A percentile compares a stretch with the other conserved stretches of the same genome.
These are phyloP conservation scores for Thamnaconus septentrionalis DNA, from an alignment of 2,113 vertebrate species.

Conservation along the genomic window DNA sequence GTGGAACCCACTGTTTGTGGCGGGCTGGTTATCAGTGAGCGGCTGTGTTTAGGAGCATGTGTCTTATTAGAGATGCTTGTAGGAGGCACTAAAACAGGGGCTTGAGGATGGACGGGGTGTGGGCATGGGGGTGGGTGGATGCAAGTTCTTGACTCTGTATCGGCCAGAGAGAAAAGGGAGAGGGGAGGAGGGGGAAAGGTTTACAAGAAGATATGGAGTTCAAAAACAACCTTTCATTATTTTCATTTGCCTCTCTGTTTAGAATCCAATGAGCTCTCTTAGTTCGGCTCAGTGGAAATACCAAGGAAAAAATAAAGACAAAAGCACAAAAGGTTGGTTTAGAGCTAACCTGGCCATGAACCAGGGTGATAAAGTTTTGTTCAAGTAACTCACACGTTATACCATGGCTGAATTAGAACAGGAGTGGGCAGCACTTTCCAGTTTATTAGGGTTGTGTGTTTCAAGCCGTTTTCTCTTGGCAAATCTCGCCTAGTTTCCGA, in stretches of 20 bases:
- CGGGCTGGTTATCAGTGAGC: constrained; percentile 39
- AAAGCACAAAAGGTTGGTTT: background rate
- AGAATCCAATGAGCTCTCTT: background rate
- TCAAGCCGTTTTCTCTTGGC: no score
- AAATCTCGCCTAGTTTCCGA: no score
- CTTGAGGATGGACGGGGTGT: constrained; percentile 9
- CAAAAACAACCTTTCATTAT: background rate
- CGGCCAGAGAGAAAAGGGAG: constrained; percentile 15
- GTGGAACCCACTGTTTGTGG: constrained; percentile 50
- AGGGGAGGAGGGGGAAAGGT: background rate
- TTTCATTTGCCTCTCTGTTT: background rate
- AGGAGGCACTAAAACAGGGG: constrained; percentile 6
- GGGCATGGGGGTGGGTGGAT: constrained; percentile 4
- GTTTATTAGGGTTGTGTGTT: no score
- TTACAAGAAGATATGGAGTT: constrained; percentile 1
- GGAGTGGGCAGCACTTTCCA: no score
- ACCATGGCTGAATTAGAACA: no score
- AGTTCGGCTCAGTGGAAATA: background rate
- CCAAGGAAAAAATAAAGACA: background rate
- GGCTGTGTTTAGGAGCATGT: constrained; percentile 32
- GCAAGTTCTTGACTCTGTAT: constrained; percentile 51
- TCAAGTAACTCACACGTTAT: no score
- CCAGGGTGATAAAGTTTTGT: no score
- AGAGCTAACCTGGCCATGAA: no score
- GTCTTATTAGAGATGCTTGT: constrained; percentile 48